Evolutionary conservation across 2,888 invertebrate species (phyloP), one percentile per base, ranked within the genome.

Genomic region (Macaria liturata): DNA sequence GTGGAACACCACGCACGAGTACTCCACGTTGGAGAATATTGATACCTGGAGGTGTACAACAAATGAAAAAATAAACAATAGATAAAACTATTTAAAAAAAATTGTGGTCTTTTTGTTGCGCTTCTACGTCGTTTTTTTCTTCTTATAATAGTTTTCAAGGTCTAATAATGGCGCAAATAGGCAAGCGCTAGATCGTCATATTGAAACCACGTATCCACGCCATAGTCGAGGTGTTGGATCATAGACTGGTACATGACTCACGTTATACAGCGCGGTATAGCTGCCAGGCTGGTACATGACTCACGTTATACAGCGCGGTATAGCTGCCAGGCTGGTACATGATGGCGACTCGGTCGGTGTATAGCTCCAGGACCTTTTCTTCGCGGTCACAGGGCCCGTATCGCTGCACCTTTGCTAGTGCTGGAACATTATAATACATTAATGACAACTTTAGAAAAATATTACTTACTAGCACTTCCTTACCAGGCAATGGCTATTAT

Each of bases 351-450:
- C 40, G 44, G 48, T 84, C 83, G 0, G 69, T 64, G 59, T 71
- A 84, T 1, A 84, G 56, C 37, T 74, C 69, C 0, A 47, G 37
- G 0, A 52, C 56, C 0, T 39, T 70, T 60, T 84, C 84, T 20
- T 74, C 84, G 0, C 4, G 32, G 47, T 83, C 83, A 40, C 84
- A 84, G 0, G 68, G 67, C 0, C 84, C 84, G 48, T 59, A 83
- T n/a, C 79, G 69, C 52, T 82, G 83, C 2, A 84, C 45, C 7
- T 59, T 71, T 0, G 69, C 64, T 1, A 66, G 4, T 4, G 68
- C 81, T 80, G 34, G 20, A 20, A 20, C 20, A 20, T 20, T n/a
- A n/a, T n/a, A n/a, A n/a, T 20, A 20, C 20, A 20, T 20, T 20
- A 20, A 20, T 20, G 20, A 20, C 20, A 20, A 20, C 20, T 20